Evolutionary conservation across 2,888 invertebrate species (phyloP).

Genomic region (Liopterus haemorrhoidalis): DNA sequence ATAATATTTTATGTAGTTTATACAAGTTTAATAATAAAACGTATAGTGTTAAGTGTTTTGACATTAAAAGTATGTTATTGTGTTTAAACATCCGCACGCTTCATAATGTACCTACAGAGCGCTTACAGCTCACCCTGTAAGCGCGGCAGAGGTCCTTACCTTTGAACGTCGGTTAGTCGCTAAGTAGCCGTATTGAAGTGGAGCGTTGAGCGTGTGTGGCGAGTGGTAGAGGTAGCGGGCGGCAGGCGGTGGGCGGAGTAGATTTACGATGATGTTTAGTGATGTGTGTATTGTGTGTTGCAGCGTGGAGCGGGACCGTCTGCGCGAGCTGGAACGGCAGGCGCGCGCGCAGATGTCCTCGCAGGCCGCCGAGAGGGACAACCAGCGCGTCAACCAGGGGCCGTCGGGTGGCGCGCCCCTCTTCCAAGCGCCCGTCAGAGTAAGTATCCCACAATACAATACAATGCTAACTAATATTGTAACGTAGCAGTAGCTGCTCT

Average conservation of each 20-base stretch:
- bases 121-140: too few relatives aligned
- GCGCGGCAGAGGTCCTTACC: too few relatives aligned
- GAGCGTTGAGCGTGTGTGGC: too few relatives aligned
- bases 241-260: slow-evolving; percentile 5
- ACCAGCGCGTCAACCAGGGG: slow-evolving; percentile 49
- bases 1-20: too few relatives aligned
- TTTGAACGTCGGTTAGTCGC: too few relatives aligned
- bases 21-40: too few relatives aligned
- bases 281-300: slow-evolving; percentile 30
- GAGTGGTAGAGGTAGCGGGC: slow-evolving; percentile 3
- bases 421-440: slow-evolving; percentile 61
- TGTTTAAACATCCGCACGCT: too few relatives aligned
- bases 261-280: slow-evolving; percentile 5
- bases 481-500: not conserved
- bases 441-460: slow-evolving; percentile 45
- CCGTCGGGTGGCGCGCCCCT: slow-evolving; percentile 54
- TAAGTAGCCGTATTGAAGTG: too few relatives aligned
- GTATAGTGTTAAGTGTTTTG: too few relatives aligned
- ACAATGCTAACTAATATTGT: not conserved
- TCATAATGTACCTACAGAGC: too few relatives aligned
- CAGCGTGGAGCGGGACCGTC: slow-evolving; percentile 63
- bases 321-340: slow-evolving; percentile 71
- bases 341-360: slow-evolving; percentile 72
- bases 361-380: slow-evolving; percentile 54
- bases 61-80: too few relatives aligned